A percentile compares a stretch with the other conserved stretches of the same genome.
Evolutionary conservation across 2,113 vertebrate species (phyloP).

Genomic region (Sinocyclocheilus rhinocerous): DNA sequence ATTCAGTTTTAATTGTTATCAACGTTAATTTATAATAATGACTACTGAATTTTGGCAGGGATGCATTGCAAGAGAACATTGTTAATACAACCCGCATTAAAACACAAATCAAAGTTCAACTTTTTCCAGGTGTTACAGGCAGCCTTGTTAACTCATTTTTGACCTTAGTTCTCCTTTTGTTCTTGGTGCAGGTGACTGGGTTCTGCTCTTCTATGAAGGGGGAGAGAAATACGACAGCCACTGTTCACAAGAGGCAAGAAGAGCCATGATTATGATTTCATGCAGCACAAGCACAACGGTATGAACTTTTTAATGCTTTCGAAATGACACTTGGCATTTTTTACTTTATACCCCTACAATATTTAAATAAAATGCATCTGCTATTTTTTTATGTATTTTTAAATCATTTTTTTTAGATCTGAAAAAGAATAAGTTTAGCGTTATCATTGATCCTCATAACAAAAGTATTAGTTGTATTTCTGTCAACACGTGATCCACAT

Average conservation of each 20-base stretch:
- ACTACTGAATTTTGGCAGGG: neutral
- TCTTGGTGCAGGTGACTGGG: slow-evolving; percentile 85
- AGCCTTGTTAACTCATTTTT: neutral
- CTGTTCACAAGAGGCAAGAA: slow-evolving; percentile 80
- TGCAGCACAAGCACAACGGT: slow-evolving; percentile 82
- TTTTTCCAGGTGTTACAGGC: neutral
- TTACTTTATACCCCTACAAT: neutral
- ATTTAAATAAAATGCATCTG: neutral
- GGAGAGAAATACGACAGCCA: slow-evolving; percentile 81
- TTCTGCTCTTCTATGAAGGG: slow-evolving; percentile 86
- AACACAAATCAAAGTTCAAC: neutral
- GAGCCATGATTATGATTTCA: slow-evolving; percentile 89
- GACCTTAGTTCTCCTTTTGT: neutral
- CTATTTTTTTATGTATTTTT: too few species aligned
- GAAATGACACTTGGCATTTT: neutral
- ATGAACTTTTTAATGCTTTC: slow-evolving; percentile 31
- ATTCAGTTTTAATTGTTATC: too few species aligned
- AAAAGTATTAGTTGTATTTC: too few species aligned
- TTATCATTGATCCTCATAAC: neutral
- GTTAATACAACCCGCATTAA: neutral
- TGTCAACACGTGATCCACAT: too few species aligned
- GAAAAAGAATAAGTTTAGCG: too few species aligned
- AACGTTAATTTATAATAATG: neutral
- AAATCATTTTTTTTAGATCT: too few species aligned
- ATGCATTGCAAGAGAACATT: neutral